These are phyloP conservation scores for Phortica okadai DNA, from an alignment of 2,888 invertebrate species.

Conservation along the genomic window DNA sequence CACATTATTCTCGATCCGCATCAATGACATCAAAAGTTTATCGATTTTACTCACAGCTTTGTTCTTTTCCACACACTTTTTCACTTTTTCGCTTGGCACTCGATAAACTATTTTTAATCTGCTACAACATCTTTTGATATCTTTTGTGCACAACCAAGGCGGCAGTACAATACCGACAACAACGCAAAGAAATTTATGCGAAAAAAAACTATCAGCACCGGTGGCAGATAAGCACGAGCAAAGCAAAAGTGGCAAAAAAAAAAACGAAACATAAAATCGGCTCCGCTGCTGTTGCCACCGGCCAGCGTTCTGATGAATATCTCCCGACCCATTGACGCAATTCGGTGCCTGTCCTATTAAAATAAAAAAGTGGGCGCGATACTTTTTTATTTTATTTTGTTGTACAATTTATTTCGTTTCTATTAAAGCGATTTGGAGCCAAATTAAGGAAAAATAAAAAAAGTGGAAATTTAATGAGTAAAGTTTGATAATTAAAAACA, in stretches of 20 bases:
- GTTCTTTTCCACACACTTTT: conserved; percentile 35
- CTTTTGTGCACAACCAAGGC: conserved; percentile 8
- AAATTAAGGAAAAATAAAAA: too few relatives aligned
- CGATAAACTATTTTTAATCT: conserved; percentile 64
- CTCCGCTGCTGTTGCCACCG: background rate
- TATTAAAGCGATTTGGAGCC: background rate
- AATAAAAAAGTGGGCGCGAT: too few relatives aligned
- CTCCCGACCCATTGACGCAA: conserved; percentile 8
- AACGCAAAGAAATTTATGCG: background rate
- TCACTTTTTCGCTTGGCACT: conserved; percentile 49
- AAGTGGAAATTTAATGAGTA: too few relatives aligned
- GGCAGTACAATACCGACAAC: conserved; percentile 1
- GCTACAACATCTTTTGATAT: background rate
- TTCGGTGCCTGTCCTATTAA: background rate
- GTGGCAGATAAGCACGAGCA: conserved; percentile 9
- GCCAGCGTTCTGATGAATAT: background rate
- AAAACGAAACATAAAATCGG: background rate
- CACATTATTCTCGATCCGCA: conserved; percentile 15
- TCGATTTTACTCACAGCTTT: conserved; percentile 47
- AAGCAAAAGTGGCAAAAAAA: conserved; percentile 13
- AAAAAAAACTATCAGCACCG: background rate
- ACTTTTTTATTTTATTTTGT: background rate
- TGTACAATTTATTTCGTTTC: background rate
- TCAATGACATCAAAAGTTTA: conserved; percentile 46
- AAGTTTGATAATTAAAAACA: too few relatives aligned